Conservation (phyloP, 2,797 vertebrate genomes). For the Aldrovandia affinis region DNA sequence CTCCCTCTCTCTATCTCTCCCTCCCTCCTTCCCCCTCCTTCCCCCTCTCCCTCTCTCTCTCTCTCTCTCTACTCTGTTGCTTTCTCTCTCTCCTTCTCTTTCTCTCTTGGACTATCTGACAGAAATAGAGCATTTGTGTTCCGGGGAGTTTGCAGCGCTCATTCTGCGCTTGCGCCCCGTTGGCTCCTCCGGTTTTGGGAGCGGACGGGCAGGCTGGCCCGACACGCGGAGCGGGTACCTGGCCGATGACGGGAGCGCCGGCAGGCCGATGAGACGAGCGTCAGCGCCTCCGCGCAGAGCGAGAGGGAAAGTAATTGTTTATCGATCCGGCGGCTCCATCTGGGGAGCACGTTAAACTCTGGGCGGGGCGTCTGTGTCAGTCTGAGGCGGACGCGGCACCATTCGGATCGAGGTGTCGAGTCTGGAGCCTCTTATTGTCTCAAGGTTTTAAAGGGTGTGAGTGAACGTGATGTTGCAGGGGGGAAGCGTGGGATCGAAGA, state of each 20-base stretch:
- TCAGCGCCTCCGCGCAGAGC: background rate
- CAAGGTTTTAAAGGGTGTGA: background rate
- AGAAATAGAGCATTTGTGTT: background rate
- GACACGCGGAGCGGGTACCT: background rate
- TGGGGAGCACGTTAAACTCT: background rate
- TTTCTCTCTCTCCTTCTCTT: too few relatives aligned
- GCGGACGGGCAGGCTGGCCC: background rate
- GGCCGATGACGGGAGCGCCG: background rate
- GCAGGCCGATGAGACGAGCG: background rate
- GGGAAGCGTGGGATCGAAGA: background rate
- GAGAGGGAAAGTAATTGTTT: constrained; percentile 8
- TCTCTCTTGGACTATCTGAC: background rate
- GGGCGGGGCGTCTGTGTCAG: background rate
- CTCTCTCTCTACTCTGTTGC: background rate
- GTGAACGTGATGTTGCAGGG: background rate
- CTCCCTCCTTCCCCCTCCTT: too few relatives aligned
- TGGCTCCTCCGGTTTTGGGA: too few relatives aligned
- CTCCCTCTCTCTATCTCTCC: background rate
- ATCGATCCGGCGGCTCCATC: background rate
- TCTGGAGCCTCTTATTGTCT: background rate
- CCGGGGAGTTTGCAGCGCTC: background rate
- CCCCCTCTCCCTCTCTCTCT: background rate
- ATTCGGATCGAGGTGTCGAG: background rate
- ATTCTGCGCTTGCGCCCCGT: too few relatives aligned
- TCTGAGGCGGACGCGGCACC: too few relatives aligned